A percentile compares a stretch with the other conserved stretches of the same genome.
These are phyloP conservation scores for Lamprotornis superbus DNA, from an alignment of 2,113 vertebrate species.

Conservation along the genomic window DNA sequence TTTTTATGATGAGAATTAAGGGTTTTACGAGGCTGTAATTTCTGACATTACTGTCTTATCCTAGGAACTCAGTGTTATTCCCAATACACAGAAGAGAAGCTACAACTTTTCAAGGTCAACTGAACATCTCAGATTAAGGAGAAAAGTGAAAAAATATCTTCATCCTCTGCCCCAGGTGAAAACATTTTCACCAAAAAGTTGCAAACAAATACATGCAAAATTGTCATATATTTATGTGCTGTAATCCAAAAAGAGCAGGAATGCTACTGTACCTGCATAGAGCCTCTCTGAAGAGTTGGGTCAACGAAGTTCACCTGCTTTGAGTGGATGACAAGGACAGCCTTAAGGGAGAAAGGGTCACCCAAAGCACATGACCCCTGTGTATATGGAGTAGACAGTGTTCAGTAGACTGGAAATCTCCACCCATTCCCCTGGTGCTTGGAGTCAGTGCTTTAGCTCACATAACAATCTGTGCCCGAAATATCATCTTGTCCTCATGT, in stretches of 20 bases:
- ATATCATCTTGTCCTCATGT: not conserved
- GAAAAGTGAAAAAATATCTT: not conserved
- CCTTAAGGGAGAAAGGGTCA: not conserved
- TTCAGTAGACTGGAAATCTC: not conserved
- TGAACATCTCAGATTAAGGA: not conserved
- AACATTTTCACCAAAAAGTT: not conserved
- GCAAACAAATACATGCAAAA: not conserved
- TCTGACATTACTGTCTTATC: constrained; percentile 74
- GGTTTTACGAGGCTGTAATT: constrained; percentile 78
- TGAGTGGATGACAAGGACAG: not conserved
- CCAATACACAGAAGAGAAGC: constrained; percentile 39
- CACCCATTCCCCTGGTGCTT: not conserved
- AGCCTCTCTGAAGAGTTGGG: accelerated
- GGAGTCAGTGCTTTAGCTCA: not conserved
- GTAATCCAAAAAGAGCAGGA: not conserved
- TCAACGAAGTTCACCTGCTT: not conserved
- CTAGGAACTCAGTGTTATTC: constrained; percentile 57
- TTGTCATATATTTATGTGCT: not conserved
- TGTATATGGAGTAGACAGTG: not conserved
- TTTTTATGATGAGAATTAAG: constrained; percentile 79
- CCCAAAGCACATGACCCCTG: not conserved
- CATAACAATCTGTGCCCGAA: not conserved
- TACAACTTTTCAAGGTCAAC: constrained; percentile 72
- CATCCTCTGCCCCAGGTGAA: not conserved
- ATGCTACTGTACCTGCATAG: not conserved